Percentiles rank a stretch among this genome's conserved stretches.
Evolutionary conservation across 2,888 invertebrate species (phyloP).

Genomic region (Pheosia tremula): DNA sequence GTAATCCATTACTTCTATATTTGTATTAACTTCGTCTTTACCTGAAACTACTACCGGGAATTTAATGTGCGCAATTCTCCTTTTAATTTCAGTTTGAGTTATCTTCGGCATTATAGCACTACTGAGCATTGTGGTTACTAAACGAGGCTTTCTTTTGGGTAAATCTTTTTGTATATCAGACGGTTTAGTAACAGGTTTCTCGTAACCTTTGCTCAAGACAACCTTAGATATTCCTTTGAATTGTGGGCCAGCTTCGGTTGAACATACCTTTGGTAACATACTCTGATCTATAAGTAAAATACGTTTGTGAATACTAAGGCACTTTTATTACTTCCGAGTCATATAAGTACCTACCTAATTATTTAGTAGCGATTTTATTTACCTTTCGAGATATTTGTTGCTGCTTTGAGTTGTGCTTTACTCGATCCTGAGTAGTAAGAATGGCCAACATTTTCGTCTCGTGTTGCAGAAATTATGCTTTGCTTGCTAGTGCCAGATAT

Average conservation of each 20-base stretch:
- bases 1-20: constrained; percentile 44
- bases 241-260: constrained; percentile 30
- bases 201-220: constrained; percentile 41
- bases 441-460: constrained; percentile 14
- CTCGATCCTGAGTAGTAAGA: constrained; percentile 34
- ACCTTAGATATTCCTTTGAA: constrained; percentile 52
- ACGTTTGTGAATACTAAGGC: not conserved
- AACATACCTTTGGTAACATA: constrained; percentile 3
- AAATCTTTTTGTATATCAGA: constrained; percentile 20
- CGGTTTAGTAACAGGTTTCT: constrained; percentile 16
- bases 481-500: constrained; percentile 2
- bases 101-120: constrained; percentile 44
- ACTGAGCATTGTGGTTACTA: constrained; percentile 47
- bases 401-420: constrained; percentile 25
- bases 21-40: constrained; percentile 64
- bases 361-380: constrained; percentile 4
- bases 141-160: constrained; percentile 42
- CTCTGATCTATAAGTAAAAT: constrained; percentile 14
- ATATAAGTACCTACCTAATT: not conserved
- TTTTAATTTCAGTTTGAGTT: constrained; percentile 60
- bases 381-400: constrained; percentile 20
- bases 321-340: not conserved
- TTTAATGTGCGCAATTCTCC: constrained; percentile 52
- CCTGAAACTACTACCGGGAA: constrained; percentile 65
- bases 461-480: not conserved